Base-by-base conservation (phyloP, 2,888 invertebrate genomes). In the Acleris cristana region DNA sequence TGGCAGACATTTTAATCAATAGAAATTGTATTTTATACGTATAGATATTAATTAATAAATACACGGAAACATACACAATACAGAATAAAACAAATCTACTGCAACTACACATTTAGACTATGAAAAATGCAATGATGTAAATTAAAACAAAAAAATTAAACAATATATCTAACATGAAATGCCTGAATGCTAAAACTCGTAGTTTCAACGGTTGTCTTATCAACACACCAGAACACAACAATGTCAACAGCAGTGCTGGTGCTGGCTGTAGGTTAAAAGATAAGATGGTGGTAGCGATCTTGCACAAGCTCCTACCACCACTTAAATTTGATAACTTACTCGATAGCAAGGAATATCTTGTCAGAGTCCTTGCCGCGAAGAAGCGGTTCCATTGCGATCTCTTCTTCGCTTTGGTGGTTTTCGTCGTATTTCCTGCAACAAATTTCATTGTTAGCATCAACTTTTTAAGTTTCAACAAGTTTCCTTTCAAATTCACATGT, bases 341-440 rank as follows among this genome's bases (percentile, higher is more conserved):
- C 95, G 80, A 95, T 94, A 71, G 94, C 94, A 88, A 94, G 95
- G 81, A 95, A 95, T 76, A 94, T 94, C 81, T 91, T 94, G 72
- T 95, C 95, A 1, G 94, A 89, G 78, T 95, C 95, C 71, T 94
- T 94, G 52, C 87, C 89, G 73, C 95, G 95, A 23, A 96, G 93
- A 44, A 96, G 90, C 23, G 96, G 95, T 78, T 95, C 94, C 89
- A 97, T 94, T 56, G 97, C 97, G 73, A 97, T 97, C 74, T 95
- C 96, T 71, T 95, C 96, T 1, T 82, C 96, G 74, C 94, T 94
- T 55, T 90, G 93, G 76, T 85, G 84, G 0, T 76, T 83, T 12
- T 90, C 90, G 0, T 91, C 89, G 51, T 79, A 81, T 85, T 88
- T 90, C 23, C 91, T 91, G 45, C 19, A 52, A 55, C 45, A 8